Evolutionary conservation across 2,888 invertebrate genomes (phyloP), one percentile per base, ranked within the genome.

Genomic region (Ernsta delagoae): DNA sequence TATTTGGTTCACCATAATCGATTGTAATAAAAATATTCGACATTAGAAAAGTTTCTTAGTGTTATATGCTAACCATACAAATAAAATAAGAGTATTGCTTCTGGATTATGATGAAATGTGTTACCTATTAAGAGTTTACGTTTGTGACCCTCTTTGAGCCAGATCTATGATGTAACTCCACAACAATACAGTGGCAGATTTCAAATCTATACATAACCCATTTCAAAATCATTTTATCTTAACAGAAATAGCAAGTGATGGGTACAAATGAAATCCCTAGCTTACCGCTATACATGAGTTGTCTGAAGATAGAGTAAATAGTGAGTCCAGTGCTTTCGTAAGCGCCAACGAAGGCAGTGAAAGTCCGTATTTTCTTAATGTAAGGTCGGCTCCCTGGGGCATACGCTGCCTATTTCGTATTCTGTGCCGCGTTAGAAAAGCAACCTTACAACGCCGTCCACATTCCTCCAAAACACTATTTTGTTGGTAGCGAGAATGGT

Each of bases 341-440:
- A 67, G 50, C 66, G 56, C 61, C 61, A 61, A 36, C 61, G 61
- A 56, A 57, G 62, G 56, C 39, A 62, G 67, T 68, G 67, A 68
- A 68, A 68, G 67, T 68, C 62, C 48, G 67, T 68, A 68, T 68
- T 68, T 68, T 68, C 68, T 68, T 68, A 68, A 68, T 68, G 68
- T 68, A 68, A 62, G 62, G 68, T 68, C 68, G 68, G 68, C 60
- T 68, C 68, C 68, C 68, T 24, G 56, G 68, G 68, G 68, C 31
- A 0, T 62, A 16, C 57, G 39, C 59, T 63, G 57, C 63, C 63
- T 50, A 69, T 69, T 69, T 69, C 69, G 69, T 69, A 69, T 69
- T 69, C 69, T 59, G 69, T 39, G 53, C 63, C 59, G 63, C 63
- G 57, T 59, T 59, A 59, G 59, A 59, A 67, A 61, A 69, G 59